These are phyloP conservation scores for Pocillopora meandrina DNA, from an alignment of 92 coral and sea anemone genomes.

Conservation along the genomic window DNA sequence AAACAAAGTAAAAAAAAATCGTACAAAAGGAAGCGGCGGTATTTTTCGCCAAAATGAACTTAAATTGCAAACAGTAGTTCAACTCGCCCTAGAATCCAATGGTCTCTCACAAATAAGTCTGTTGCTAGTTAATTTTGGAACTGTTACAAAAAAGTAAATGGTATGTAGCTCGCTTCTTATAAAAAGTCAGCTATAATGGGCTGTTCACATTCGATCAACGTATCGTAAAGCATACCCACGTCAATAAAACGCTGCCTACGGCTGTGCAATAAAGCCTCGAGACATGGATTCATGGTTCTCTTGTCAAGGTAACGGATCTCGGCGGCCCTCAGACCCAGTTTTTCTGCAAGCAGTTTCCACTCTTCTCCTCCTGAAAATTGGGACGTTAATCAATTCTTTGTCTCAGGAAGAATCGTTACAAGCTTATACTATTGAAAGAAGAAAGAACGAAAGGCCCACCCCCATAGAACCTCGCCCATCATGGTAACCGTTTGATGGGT, in stretches of 20 bases:
- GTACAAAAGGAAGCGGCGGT: too few relatives aligned
- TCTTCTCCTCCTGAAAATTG: background rate
- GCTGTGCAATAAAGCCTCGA: background rate
- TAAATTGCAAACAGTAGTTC: too few relatives aligned
- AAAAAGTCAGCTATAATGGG: background rate
- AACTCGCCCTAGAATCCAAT: too few relatives aligned
- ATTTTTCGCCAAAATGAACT: too few relatives aligned
- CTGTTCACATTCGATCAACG: background rate
- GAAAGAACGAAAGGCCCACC: too few relatives aligned
- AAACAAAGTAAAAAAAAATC: too few relatives aligned
- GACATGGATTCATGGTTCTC: background rate
- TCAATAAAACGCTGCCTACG: constrained; percentile 1
- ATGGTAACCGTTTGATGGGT: too few relatives aligned
- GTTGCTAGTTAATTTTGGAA: too few relatives aligned
- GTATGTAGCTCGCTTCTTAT: background rate
- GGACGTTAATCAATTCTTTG: background rate
- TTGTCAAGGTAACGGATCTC: constrained; percentile 9
- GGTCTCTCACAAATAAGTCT: too few relatives aligned
- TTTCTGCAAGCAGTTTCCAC: background rate
- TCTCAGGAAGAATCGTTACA: background rate
- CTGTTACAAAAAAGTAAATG: background rate
- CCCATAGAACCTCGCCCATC: too few relatives aligned
- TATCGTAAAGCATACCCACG: constrained; percentile 1
- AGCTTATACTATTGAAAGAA: too few relatives aligned
- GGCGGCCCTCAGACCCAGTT: background rate